Evolutionary conservation across 2,888 invertebrate genomes (phyloP).

Genomic region (Diachrysia chrysitis): DNA sequence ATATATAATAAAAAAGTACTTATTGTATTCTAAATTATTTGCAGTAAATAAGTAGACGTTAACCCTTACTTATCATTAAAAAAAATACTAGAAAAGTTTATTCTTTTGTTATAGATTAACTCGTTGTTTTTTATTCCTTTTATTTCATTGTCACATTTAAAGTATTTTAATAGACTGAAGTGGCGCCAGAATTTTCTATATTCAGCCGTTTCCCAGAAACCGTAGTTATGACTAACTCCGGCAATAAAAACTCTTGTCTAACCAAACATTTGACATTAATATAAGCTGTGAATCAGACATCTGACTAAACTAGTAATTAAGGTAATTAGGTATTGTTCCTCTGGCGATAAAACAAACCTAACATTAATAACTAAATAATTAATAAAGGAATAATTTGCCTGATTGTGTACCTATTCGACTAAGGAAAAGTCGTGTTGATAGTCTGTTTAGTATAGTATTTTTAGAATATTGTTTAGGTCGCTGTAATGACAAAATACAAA

Average conservation of each 20-base stretch:
- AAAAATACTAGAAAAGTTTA: too few species aligned
- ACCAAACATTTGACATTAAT: slow-evolving; percentile 15
- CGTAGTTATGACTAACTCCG: slow-evolving; percentile 37
- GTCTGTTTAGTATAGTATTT: background rate
- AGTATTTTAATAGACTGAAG: too few species aligned
- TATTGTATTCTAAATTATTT: too few species aligned
- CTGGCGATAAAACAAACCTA: background rate
- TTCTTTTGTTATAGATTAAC: too few species aligned
- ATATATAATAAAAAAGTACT: too few species aligned
- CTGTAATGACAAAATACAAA: background rate
- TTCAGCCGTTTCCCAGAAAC: slow-evolving; percentile 32
- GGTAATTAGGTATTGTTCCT: background rate
- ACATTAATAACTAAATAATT: background rate
- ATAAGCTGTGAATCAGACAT: slow-evolving; percentile 35
- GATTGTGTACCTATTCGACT: background rate
- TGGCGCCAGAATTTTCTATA: slow-evolving; percentile 7
- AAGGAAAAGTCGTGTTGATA: background rate
- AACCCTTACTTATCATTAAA: too few species aligned
- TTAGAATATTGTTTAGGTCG: background rate
- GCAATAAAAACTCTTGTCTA: slow-evolving; percentile 28
- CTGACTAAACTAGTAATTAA: slow-evolving; percentile 10
- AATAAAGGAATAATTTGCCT: background rate
- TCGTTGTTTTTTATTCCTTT: background rate
- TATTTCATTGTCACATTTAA: background rate
- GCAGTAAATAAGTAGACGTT: too few species aligned